Evolutionary conservation across 2,888 invertebrate species (phyloP).

Genomic region (Cinara cedri): DNA sequence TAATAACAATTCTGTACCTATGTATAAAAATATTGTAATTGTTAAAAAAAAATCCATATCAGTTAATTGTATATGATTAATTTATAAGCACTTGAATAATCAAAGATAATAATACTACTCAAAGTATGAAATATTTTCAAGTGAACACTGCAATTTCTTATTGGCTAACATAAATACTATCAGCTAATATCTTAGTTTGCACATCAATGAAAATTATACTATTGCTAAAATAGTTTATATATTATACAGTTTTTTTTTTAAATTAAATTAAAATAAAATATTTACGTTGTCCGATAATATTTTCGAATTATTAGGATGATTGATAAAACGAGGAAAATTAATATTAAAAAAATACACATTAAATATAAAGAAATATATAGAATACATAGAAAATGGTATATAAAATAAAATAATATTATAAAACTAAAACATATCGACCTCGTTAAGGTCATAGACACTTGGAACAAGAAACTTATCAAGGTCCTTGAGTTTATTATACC

Average conservation of each 20-base stretch:
- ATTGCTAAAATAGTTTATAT: neutral
- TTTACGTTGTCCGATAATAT: neutral
- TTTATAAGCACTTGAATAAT: neutral
- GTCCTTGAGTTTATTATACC: constrained; percentile 49
- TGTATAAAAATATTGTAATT: too few relatives aligned
- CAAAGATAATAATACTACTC: neutral
- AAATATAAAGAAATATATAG: neutral
- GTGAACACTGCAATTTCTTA: neutral
- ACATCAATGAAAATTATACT: too few relatives aligned
- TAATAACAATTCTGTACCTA: too few relatives aligned
- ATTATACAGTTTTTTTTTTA: too few relatives aligned
- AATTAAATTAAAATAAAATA: neutral
- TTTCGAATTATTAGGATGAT: neutral
- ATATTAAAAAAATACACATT: too few relatives aligned
- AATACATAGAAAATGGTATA: neutral
- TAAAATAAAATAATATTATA: constrained; percentile 7
- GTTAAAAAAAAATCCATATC: neutral
- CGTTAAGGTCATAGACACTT: constrained; percentile 56
- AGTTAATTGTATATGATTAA: constrained; percentile 10
- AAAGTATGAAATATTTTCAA: neutral
- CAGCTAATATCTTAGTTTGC: neutral
- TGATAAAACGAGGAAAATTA: too few relatives aligned
- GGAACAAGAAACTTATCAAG: constrained; percentile 54
- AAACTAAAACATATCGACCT: constrained; percentile 48
- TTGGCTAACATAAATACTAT: too few relatives aligned